Percentiles rank a stretch among this genome's conserved stretches.
Conservation (phyloP, 2,797 vertebrate genomes). For the Pseudochaenichthys georgianus region DNA sequence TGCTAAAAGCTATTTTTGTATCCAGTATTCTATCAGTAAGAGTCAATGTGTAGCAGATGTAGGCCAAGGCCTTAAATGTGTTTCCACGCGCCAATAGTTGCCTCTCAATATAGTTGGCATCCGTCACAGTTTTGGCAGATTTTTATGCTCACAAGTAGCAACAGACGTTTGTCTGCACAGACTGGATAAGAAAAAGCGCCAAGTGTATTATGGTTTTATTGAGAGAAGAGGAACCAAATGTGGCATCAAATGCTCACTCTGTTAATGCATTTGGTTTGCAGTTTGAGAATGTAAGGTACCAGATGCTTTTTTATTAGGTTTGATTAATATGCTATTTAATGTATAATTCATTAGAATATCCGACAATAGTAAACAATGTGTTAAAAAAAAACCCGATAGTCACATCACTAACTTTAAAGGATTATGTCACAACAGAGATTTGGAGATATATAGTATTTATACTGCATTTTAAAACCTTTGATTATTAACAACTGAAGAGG, state of each 20-base stretch:
- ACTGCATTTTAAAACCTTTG: constrained; percentile 4
- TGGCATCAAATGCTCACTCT: constrained; percentile 21
- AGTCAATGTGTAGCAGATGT: constrained; percentile 41
- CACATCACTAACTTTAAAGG: constrained; percentile 18
- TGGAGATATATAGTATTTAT: constrained; percentile 5
- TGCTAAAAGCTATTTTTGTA: background rate
- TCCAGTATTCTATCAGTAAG: constrained; percentile 4
- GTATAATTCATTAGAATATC: constrained; percentile 53
- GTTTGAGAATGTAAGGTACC: constrained; percentile 11
- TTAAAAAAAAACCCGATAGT: constrained; percentile 13
- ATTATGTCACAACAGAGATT: constrained; percentile 11
- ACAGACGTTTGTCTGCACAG: constrained; percentile 63
- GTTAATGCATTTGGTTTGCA: background rate
- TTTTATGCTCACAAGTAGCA: constrained; percentile 46
- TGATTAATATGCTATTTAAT: constrained; percentile 51
- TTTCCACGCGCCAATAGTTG: constrained; percentile 47
- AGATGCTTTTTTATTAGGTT: constrained; percentile 43
- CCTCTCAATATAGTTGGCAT: constrained; percentile 51
- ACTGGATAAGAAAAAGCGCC: constrained; percentile 48
- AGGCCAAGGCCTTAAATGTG: constrained; percentile 33
- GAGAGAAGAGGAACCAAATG: constrained; percentile 34
- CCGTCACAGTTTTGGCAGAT: constrained; percentile 53
- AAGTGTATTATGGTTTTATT: constrained; percentile 45
- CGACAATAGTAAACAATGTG: constrained; percentile 21
- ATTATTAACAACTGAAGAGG: constrained; percentile 6